Conservation (phyloP, 2,888 invertebrate species). For the Platycheirus rosarum region DNA sequence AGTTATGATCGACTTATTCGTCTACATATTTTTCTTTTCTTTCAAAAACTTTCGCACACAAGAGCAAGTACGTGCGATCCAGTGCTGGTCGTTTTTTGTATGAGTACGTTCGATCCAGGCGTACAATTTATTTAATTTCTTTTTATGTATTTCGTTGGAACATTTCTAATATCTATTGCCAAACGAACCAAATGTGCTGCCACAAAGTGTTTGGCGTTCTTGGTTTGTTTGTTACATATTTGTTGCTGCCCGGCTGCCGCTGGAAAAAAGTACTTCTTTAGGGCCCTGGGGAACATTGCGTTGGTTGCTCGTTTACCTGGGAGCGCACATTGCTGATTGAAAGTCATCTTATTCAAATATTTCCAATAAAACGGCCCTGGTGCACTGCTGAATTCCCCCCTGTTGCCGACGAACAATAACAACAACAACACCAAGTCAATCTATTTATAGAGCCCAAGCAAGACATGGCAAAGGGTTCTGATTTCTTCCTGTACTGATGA, state of each 20-base stretch:
- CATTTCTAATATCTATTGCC: conserved; percentile 48
- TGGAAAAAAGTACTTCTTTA: conserved; percentile 44
- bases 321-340: conserved; percentile 72
- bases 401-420: conserved; percentile 22
- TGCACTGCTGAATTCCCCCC: conserved; percentile 53
- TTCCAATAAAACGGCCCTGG: conserved; percentile 72
- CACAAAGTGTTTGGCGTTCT: conserved; percentile 56
- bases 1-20: no score
- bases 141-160: conserved; percentile 15
- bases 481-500: conserved; percentile 22
- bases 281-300: conserved; percentile 51
- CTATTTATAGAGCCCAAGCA: conserved; percentile 71
- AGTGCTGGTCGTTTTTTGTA: no score
- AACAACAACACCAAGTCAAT: conserved; percentile 63
- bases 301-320: conserved; percentile 66
- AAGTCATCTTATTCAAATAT: conserved; percentile 74
- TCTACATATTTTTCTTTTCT: no score
- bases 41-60: no score
- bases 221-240: conserved; percentile 14
- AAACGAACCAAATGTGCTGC: conserved; percentile 54
- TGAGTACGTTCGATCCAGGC: no score
- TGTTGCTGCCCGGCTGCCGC: background rate
- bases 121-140: background rate
- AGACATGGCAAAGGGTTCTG: conserved; percentile 62
- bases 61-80: no score